A percentile compares a stretch with the other conserved stretches of the same genome.
These are phyloP conservation scores for Karalla daura DNA, from an alignment of 2,797 vertebrate species.

Conservation along the genomic window DNA sequence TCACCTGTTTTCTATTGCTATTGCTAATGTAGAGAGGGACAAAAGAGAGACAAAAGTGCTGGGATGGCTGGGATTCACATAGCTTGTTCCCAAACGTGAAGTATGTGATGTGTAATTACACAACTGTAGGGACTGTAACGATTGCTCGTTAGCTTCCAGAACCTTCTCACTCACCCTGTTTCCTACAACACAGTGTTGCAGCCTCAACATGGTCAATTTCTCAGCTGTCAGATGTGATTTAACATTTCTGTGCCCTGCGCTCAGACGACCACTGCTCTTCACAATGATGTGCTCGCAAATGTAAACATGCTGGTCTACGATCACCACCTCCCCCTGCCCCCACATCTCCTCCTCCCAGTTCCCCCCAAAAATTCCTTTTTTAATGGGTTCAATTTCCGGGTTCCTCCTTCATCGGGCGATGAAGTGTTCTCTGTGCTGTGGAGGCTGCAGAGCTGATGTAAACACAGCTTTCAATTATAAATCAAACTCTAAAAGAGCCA, in stretches of 20 bases:
- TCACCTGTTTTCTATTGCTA: neutral
- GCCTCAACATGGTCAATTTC: conserved; percentile 50
- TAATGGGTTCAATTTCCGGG: conserved; percentile 57
- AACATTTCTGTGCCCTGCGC: conserved; percentile 58
- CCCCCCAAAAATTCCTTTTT: conserved; percentile 33
- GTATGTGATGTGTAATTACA: conserved; percentile 33
- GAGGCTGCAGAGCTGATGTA: conserved; percentile 67
- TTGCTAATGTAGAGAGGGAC: too few species aligned
- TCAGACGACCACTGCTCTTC: conserved; percentile 36
- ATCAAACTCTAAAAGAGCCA: conserved; percentile 70
- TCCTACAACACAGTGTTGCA: conserved; percentile 27
- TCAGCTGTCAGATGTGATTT: conserved; percentile 70
- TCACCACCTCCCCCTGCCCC: conserved; percentile 8
- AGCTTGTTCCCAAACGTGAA: conserved; percentile 9
- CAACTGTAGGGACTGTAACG: conserved; percentile 35
- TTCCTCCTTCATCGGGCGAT: conserved; percentile 35
- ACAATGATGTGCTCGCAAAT: conserved; percentile 53
- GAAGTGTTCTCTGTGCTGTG: conserved; percentile 54
- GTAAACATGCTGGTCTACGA: conserved; percentile 58
- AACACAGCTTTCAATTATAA: conserved; percentile 79
- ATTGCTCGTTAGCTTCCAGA: conserved; percentile 50
- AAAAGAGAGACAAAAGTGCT: too few species aligned
- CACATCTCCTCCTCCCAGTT: neutral
- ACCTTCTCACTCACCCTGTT: conserved; percentile 19
- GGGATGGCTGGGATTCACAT: neutral